Percentiles rank a stretch among this genome's conserved stretches.
phyloP scores from a whole-genome alignment of 2,113 vertebrate genomes.

The Chiloscyllium plagiosum region DNA sequence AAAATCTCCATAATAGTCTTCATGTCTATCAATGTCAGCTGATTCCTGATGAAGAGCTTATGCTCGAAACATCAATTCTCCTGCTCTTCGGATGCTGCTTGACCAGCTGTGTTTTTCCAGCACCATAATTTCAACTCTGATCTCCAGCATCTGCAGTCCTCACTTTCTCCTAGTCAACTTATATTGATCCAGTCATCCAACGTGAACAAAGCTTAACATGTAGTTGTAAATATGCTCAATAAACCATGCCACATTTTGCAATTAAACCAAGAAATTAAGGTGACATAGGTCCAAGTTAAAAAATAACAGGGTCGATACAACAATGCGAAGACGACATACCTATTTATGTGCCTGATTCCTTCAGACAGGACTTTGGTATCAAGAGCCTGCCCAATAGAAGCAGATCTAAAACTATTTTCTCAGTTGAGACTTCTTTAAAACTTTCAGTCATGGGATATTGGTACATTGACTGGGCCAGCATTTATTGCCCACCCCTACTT shows the following conservation, averaged over 20 bases:
- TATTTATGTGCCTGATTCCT: not conserved
- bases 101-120: no score
- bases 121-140: no score
- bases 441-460: no score
- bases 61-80: no score
- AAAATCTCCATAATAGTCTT: not conserved
- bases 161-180: not conserved
- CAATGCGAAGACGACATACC: not conserved
- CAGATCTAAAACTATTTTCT: not conserved
- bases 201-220: not conserved
- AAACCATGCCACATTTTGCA: not conserved
- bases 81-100: no score
- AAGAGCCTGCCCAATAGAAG: not conserved
- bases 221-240: not conserved
- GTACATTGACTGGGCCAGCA: no score
- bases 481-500: no score
- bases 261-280: not conserved
- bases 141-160: no score
- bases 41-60: no score
- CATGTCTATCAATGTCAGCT: not conserved
- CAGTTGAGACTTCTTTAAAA: not conserved
- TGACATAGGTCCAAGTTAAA: not conserved
- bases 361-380: not conserved
- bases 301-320: not conserved
- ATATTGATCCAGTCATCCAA: not conserved